Conservation (phyloP, 2,888 invertebrate species). For the Pammene aurita region DNA sequence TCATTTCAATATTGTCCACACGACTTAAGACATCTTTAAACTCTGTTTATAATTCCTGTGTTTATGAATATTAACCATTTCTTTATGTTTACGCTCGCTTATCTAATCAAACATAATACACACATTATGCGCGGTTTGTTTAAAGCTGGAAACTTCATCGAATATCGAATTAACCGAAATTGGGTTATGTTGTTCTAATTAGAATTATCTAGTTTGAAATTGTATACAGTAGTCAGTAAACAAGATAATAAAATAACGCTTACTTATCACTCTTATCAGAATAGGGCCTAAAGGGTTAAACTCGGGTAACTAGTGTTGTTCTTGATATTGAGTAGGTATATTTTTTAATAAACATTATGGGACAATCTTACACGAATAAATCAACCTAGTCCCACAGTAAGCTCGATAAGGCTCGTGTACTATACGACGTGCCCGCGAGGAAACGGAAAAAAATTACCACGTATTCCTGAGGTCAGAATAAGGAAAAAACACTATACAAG, state of each 20-base stretch:
- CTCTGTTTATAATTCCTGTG: conserved; percentile 9
- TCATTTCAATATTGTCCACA: too few relatives aligned
- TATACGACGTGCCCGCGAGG: too few relatives aligned
- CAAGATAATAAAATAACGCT: background rate
- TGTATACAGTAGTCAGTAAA: background rate
- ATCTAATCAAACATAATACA: conserved; percentile 29
- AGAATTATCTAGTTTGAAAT: conserved; percentile 28
- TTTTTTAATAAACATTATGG: too few relatives aligned
- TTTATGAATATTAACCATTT: conserved; percentile 32
- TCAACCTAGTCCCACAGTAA: too few relatives aligned
- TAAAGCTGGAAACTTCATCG: conserved; percentile 29
- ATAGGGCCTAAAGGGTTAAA: background rate
- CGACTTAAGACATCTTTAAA: too few relatives aligned
- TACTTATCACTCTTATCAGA: background rate
- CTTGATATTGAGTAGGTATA: background rate
- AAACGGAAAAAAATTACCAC: too few relatives aligned
- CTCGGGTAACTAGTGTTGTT: background rate
- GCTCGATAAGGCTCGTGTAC: too few relatives aligned
- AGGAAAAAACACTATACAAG: too few relatives aligned
- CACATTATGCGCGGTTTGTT: conserved; percentile 32
- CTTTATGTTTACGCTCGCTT: conserved; percentile 29
- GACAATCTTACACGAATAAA: too few relatives aligned
- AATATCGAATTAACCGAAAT: conserved; percentile 42
- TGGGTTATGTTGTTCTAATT: conserved; percentile 43
- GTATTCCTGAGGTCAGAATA: too few relatives aligned